Evolutionary conservation across 2,888 invertebrate genomes (phyloP).

Genomic region (Diaperis boleti): DNA sequence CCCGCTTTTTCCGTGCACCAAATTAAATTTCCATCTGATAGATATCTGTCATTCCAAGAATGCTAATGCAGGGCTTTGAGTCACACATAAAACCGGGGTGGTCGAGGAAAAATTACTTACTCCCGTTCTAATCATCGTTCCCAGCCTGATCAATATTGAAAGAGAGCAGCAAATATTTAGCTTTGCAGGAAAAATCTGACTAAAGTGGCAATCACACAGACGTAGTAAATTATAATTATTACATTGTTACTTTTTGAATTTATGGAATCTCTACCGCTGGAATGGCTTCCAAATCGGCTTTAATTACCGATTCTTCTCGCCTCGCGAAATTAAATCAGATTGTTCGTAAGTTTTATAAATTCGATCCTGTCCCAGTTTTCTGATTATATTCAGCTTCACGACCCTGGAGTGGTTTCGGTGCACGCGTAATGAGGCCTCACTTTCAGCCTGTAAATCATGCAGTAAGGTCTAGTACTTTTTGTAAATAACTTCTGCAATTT

Average conservation of each 20-base stretch:
- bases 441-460: slow-evolving; percentile 34
- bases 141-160: slow-evolving; percentile 37
- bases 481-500: slow-evolving; percentile 44
- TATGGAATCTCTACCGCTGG: slow-evolving; percentile 7
- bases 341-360: slow-evolving; percentile 27
- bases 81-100: slow-evolving; percentile 21
- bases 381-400: slow-evolving; percentile 25
- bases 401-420: slow-evolving; percentile 9
- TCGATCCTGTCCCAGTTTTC: neutral
- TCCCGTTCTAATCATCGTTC: slow-evolving; percentile 27
- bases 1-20: slow-evolving; percentile 25
- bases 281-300: slow-evolving; percentile 39
- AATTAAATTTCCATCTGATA: slow-evolving; percentile 38
- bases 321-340: slow-evolving; percentile 7
- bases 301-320: slow-evolving; percentile 32
- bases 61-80: slow-evolving; percentile 30
- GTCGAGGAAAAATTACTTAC: slow-evolving; percentile 25
- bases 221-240: slow-evolving; percentile 29
- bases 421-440: slow-evolving; percentile 19
- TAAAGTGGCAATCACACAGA: neutral
- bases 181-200: slow-evolving; percentile 21
- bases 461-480: slow-evolving; percentile 35
- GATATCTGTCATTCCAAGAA: slow-evolving; percentile 33
- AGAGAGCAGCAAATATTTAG: slow-evolving; percentile 39
- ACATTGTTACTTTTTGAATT: slow-evolving; percentile 25